Conservation (phyloP, 2,113 vertebrate species). For the Nothobranchius furzeri region DNA sequence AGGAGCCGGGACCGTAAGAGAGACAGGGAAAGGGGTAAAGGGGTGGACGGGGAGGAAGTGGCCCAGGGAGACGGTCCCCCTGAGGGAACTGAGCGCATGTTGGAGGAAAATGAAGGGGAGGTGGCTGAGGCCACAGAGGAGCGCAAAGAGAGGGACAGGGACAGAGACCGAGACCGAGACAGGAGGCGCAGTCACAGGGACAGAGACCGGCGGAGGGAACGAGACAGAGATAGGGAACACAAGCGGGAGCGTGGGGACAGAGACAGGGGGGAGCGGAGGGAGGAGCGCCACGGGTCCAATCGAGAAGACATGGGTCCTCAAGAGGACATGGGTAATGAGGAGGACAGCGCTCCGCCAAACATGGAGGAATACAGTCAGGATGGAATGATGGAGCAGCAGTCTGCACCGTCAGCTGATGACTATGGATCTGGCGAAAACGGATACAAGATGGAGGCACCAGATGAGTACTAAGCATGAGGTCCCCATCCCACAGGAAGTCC, state of each 20-base stretch:
- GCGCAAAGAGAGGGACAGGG: conserved; percentile 77
- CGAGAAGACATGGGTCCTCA: conserved; percentile 70
- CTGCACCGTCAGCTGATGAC: conserved; percentile 80
- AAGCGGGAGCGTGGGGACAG: conserved; percentile 79
- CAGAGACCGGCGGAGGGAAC: conserved; percentile 76
- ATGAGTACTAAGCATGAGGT: conserved; percentile 75
- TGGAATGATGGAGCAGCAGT: conserved; percentile 84
- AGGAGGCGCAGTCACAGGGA: conserved; percentile 78
- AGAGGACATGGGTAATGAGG: conserved; percentile 74
- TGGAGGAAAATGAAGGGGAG: conserved; percentile 82
- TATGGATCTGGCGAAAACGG: conserved; percentile 89
- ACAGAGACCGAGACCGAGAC: conserved; percentile 76
- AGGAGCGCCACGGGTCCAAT: conserved; percentile 71
- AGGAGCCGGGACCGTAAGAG: conserved; percentile 78
- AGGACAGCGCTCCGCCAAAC: conserved; percentile 64
- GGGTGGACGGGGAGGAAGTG: conserved; percentile 73
- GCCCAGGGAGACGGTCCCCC: conserved; percentile 48
- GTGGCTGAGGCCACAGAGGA: conserved; percentile 65
- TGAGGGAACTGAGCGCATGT: conserved; percentile 65
- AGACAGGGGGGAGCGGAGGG: conserved; percentile 78
- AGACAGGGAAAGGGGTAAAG: conserved; percentile 82
- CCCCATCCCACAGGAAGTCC: neutral
- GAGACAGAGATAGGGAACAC: conserved; percentile 83
- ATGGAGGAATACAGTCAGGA: conserved; percentile 84
- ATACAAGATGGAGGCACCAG: conserved; percentile 85